phyloP scores from a whole-genome alignment of 1,140 invertebrate genomes.

The Dermatophagoides farinae region DNA sequence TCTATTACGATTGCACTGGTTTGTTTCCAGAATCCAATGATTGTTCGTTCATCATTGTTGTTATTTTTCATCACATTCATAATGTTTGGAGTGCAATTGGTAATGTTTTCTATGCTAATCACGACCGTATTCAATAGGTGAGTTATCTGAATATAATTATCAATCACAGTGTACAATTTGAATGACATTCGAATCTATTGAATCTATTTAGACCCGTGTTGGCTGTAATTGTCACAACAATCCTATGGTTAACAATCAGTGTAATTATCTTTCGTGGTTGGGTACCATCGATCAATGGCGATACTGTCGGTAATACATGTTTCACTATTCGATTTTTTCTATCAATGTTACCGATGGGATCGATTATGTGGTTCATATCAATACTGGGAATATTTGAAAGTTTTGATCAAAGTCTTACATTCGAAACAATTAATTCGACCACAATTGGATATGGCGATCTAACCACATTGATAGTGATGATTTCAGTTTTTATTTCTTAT shows the following conservation, averaged over 20 bases:
- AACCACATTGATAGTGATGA: constrained; percentile 16
- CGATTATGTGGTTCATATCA: constrained; percentile 8
- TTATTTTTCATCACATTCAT: neutral
- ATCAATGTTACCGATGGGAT: constrained; percentile 7
- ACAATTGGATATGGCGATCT: constrained; percentile 25
- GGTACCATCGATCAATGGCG: neutral
- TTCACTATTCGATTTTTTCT: neutral
- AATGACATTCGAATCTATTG: no score
- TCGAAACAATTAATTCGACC: constrained; percentile 20
- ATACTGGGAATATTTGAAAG: constrained; percentile 12
- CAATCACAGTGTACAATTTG: no score
- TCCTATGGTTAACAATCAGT: constrained; percentile 19
- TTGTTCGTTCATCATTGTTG: neutral
- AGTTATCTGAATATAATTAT: neutral
- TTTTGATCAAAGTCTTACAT: constrained; percentile 22
- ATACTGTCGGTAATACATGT: neutral
- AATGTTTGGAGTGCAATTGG: neutral
- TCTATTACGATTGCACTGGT: constrained; percentile 23
- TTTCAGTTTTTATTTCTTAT: constrained; percentile 15
- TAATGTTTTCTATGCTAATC: constrained; percentile 3
- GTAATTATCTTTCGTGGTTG: constrained; percentile 15
- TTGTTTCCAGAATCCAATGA: neutral
- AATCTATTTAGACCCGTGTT: constrained; percentile 1
- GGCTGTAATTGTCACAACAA: constrained; percentile 8
- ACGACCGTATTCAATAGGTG: constrained; percentile 8